Percentiles rank a stretch among this genome's conserved stretches.
phyloP scores from a whole-genome alignment of 2,797 vertebrate genomes.

The Geotrypetes seraphini region DNA sequence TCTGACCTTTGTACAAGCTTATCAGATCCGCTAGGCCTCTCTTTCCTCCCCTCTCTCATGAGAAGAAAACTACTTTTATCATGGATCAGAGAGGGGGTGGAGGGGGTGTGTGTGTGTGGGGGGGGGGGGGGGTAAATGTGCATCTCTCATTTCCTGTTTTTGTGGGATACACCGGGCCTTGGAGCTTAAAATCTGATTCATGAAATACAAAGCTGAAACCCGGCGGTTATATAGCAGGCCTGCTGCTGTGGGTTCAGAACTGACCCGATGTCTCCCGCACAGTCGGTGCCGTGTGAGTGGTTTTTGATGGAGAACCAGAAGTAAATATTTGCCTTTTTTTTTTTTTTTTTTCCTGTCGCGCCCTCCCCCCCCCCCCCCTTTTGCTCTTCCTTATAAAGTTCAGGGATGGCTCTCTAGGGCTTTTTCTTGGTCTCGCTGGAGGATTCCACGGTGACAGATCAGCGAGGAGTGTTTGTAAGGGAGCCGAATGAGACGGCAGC shows the following conservation, averaged over 20 bases:
- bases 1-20: no score
- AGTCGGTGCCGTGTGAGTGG: neutral
- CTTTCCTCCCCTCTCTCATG: neutral
- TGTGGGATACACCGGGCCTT: neutral
- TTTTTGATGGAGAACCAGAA: neutral
- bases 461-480: conserved; percentile 58
- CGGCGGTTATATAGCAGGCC: no score
- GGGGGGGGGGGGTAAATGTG: neutral
- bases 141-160: neutral
- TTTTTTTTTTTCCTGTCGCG: no score
- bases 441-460: conserved; percentile 47
- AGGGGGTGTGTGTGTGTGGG: no score
- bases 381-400: neutral
- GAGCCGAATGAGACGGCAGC: conserved; percentile 40
- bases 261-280: neutral
- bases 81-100: no score
- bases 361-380: neutral
- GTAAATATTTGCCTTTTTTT: neutral
- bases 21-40: no score
- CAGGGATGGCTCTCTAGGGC: neutral
- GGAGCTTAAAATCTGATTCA: no score
- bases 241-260: accelerated
- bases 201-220: neutral
- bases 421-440: no score
- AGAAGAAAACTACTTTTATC: neutral